Evolutionary conservation across 2,888 invertebrate species (phyloP), one percentile per base, ranked within the genome.

Genomic region (Operophtera brumata): DNA sequence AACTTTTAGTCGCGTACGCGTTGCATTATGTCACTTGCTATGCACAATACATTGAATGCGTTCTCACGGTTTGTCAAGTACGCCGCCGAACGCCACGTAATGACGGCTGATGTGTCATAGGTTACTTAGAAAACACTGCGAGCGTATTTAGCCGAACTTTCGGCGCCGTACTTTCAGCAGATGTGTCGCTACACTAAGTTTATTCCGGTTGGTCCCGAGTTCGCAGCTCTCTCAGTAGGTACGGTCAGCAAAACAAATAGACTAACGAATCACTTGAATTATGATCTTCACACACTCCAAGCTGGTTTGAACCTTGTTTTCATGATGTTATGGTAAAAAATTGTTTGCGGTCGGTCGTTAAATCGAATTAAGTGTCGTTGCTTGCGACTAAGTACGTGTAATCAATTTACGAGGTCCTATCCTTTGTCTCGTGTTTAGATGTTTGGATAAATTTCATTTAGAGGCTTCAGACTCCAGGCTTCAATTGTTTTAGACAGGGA

Each of bases 231-330:
- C 20, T 9, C 40, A 44, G 50, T 54, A 57, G 44, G 46, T 50
- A 54, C 47, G 42, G 54, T 58, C 50, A 50, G 54, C 47, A 54
- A 50, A 47, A 53, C 40, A 57, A 52, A 49, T 35, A 41, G 50
- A 58, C 41, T 43, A 47, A 54, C 40, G 20, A 41, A 50, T 58
- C 49, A 51, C 49, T 8, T 30, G 35, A 49, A 46, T 30, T 47
- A 48, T 41, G 48, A 28, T 47, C 2, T 13, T 13, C n/a, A 12
- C 37, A 47, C 43, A 32, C 34, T 42, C 13, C 13, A 12, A 26
- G 25, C 11, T 20, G 10, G 11, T 46, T 42, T 51, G 11, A 30
- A 39, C 47, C 41, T 28, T 54, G 10, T 32, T 39, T 1, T 12
- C 9, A 1, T n/a, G 13, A 1, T 4, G 9, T 28, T 39, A 47